Base-by-base conservation (phyloP, 2,797 vertebrate species). In the Buphagus erythrorhynchus region DNA sequence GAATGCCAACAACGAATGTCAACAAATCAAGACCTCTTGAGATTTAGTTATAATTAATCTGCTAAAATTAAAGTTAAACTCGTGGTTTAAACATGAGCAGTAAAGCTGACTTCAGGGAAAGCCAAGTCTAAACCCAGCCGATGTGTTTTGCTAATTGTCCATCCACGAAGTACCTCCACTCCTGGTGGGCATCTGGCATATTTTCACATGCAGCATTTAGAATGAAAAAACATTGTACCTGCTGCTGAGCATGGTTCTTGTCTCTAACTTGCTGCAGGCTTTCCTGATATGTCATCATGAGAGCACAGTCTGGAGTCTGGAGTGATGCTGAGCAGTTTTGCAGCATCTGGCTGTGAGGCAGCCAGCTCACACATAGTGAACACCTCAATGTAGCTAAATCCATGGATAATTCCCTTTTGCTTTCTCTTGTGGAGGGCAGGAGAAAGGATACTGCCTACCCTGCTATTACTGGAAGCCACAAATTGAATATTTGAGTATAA, bases 101-200 rank as follows among this genome's bases (percentile, higher is more conserved):
- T 33, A 25, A 59, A 5, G 13, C 54, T 43, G n/a, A n/a, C 43
- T 43, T 59, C 25, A 45, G 43, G 40, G 59, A 67, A 81, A 77
- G 40, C 22, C 33, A 43, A 52, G 11, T n/a, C 28, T 71, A 45
- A 68, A 18, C 11, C 9, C 36, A 59, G 45, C 6, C 0, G 0
- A 18, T 26, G 4, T 13, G 12, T 63, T 77, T 33, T 1, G 2
- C 36, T 73, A 15, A 18, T 31, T 68, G 57, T 59, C 57, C 5
- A 2, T 33, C n/a, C 54, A 25, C 16, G 2, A 18, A 36, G 55
- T 54, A 12, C 33, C 3, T 2, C 11, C 31, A 45, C 42, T 16
- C 15, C 0, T 0, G 12, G 9, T 2, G 2, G 4, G 25, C 38
- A 40, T 11, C 28, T 0, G 0, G 14, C 21, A 1, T 55, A 18